These are phyloP conservation scores for Ciconia maguari DNA, from an alignment of 2,113 vertebrate species.

Conservation along the genomic window DNA sequence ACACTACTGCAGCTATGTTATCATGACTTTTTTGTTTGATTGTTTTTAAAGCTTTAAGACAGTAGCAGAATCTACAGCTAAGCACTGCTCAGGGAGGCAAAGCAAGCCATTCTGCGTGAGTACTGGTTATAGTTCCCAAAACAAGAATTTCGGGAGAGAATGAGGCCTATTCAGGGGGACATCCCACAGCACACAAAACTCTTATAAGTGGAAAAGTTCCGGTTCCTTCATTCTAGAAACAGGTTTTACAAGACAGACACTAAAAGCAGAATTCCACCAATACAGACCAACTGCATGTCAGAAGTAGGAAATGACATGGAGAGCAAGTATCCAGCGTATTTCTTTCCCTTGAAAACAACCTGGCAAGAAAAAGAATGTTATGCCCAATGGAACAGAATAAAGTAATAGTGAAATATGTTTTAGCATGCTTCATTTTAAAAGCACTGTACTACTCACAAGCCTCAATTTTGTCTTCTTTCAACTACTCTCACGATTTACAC, in stretches of 20 bases:
- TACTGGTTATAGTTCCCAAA: neutral
- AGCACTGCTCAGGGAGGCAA: neutral
- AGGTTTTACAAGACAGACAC: conserved; percentile 6
- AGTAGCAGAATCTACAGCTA: neutral
- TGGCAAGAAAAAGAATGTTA: neutral
- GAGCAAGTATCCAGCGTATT: neutral
- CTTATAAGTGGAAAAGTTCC: neutral
- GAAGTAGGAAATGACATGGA: neutral
- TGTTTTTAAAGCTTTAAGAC: neutral
- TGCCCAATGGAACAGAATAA: neutral
- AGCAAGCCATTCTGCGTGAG: neutral
- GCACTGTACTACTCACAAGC: neutral
- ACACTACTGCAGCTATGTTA: neutral
- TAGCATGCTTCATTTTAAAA: neutral
- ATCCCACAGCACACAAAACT: neutral
- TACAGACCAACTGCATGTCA: neutral
- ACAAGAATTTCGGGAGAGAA: neutral
- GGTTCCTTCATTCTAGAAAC: neutral
- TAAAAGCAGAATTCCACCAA: neutral
- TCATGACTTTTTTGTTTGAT: neutral
- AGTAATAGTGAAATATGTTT: neutral
- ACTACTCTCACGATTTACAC: neutral
- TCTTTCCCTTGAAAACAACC: neutral
- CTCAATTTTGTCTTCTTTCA: neutral
- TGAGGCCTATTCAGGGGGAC: neutral